Percentiles rank a stretch among this genome's conserved stretches.
Conservation (phyloP, 2,113 vertebrate species). For the Leptodactylus fuscus region DNA sequence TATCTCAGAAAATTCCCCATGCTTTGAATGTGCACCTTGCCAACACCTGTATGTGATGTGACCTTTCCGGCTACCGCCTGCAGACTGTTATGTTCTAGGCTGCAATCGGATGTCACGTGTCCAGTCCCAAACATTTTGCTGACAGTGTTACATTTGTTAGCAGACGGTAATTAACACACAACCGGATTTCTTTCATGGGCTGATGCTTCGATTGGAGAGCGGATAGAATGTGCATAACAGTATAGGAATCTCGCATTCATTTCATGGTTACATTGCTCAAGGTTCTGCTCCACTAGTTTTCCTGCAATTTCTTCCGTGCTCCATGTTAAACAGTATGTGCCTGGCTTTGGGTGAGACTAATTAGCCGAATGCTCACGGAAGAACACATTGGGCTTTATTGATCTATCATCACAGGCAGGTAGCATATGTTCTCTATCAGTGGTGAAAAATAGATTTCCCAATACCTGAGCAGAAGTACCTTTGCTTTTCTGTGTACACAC, state of each 20-base stretch:
- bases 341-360: conserved; percentile 5
- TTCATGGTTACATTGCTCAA: neutral
- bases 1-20: no score
- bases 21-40: no score
- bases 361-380: neutral
- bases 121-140: conserved; percentile 12
- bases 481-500: neutral
- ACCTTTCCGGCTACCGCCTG: neutral
- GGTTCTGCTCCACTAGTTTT: neutral
- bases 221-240: neutral
- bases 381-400: conserved; percentile 10
- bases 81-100: neutral
- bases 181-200: conserved; percentile 16
- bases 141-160: neutral
- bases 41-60: neutral
- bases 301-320: neutral
- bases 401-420: conserved; percentile 7
- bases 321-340: neutral
- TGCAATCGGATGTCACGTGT: neutral
- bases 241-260: neutral
- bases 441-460: neutral
- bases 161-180: conserved; percentile 15
- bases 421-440: conserved; percentile 19
- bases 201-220: neutral
- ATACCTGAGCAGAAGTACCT: neutral